Evolutionary conservation across 2,888 invertebrate species (phyloP), one percentile per base, ranked within the genome.

Genomic region (Papilio protenor): DNA sequence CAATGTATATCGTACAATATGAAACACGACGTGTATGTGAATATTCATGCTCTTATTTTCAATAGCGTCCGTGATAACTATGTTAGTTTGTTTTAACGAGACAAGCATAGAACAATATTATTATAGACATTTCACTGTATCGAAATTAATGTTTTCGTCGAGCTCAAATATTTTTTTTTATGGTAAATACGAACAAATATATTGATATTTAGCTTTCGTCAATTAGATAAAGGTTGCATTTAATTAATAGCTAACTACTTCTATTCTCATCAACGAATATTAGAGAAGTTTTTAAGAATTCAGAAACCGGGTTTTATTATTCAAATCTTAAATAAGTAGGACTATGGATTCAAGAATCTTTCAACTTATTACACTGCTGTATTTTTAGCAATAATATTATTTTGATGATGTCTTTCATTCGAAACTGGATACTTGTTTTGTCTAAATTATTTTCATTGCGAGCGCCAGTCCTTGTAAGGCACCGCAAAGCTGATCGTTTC

Each of bases 391-490:
- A 77, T 66, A 18, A 77, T 66, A 73, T 72, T 78, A 52, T 27
- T n/a, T 47, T 71, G 21, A 64, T 70, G 52, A 12, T 11, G 40
- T 66, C 55, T 57, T 23, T 61, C 55, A 57, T 66, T 61, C 69
- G 79, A 55, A 78, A 72, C 77, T 80, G 70, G 66, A 75, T 73
- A 73, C 79, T 79, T 72, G 75, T 77, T 73, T 70, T 70, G 55
- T 75, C 79, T 80, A 83, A 84, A 83, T 83, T 85, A 87, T 84
- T 85, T 40, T 84, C 81, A 87, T 86, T 88, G 88, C 86, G 87
- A 87, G 85, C 87, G 87, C 87, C 86, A 88, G 85, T 83, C 88
- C 89, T 87, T 86, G 88, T 90, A 90, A 82, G 90, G 91, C 82
- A 85, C 90, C 90, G 91, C 88, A 85, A 85, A 89, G 88, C 85